Percentiles rank a stretch among this genome's conserved stretches.
Evolutionary conservation across 1,140 invertebrate genomes (phyloP).

Genomic region (Pseudomyrmex flavicornis): DNA sequence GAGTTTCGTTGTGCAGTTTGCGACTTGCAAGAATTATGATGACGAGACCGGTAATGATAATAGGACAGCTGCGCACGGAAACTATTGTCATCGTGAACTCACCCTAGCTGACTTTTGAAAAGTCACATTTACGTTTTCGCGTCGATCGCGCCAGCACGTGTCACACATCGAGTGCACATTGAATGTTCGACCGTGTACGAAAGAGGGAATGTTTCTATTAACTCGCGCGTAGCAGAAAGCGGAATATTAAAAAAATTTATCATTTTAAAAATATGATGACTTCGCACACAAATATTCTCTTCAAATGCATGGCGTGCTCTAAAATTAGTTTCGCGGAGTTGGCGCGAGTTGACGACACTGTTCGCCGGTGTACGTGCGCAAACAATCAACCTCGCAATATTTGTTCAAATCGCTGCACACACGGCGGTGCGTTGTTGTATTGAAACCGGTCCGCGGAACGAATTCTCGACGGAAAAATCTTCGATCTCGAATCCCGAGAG

Average conservation of each 20-base stretch:
- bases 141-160: conserved; percentile 61
- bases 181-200: conserved; percentile 36
- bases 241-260: neutral
- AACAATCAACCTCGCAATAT: neutral
- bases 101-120: conserved; percentile 81
- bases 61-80: conserved; percentile 77
- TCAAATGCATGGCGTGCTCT: too few relatives aligned
- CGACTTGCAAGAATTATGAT: conserved; percentile 67
- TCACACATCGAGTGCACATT: conserved; percentile 34
- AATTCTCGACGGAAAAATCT: conserved; percentile 16
- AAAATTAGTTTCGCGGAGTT: too few relatives aligned
- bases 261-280: neutral
- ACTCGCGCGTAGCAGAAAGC: too few relatives aligned
- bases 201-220: conserved; percentile 25
- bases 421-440: neutral
- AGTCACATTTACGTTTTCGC: conserved; percentile 76
- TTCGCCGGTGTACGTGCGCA: neutral
- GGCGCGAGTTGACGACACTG: neutral
- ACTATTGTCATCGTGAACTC: conserved; percentile 79
- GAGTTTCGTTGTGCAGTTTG: conserved; percentile 60
- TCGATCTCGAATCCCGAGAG: conserved; percentile 41
- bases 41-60: conserved; percentile 74
- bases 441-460: conserved; percentile 21
- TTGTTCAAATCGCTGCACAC: neutral
- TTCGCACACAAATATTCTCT: too few relatives aligned